A percentile compares a stretch with the other conserved stretches of the same genome.
phyloP scores from a whole-genome alignment of 2,113 vertebrate species.

The Phaetusa simplex region DNA sequence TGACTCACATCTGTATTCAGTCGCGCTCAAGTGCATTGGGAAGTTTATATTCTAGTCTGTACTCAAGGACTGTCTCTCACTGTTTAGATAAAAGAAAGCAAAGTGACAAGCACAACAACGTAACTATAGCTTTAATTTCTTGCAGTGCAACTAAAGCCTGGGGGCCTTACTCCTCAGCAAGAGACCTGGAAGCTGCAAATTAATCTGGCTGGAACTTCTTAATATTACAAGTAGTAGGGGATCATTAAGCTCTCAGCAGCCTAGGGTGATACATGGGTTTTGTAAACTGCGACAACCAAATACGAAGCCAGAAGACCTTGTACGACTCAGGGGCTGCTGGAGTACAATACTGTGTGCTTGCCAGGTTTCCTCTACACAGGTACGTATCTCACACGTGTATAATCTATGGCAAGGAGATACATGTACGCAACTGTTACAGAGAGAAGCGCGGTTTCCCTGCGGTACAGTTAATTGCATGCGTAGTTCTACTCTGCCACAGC shows the following conservation, averaged over 20 bases:
- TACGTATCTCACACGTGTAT: background rate
- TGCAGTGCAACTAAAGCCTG: background rate
- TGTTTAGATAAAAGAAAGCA: background rate
- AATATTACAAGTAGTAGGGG: background rate
- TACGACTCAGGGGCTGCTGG: background rate
- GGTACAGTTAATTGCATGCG: fast-evolving
- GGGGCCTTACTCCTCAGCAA: background rate
- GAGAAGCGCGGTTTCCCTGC: background rate
- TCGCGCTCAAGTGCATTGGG: background rate
- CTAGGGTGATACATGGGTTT: background rate
- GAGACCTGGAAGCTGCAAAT: background rate
- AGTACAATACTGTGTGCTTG: background rate
- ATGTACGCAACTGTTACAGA: background rate
- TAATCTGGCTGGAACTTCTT: background rate
- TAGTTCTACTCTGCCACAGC: background rate
- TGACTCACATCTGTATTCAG: background rate
- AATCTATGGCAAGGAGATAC: background rate
- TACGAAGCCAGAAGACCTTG: background rate
- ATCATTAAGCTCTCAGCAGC: background rate
- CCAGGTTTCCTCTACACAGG: background rate
- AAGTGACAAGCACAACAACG: background rate
- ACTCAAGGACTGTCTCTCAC: background rate
- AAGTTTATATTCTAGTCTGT: background rate
- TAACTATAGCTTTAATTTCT: slow-evolving; percentile 3
- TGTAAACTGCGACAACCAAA: background rate